Evolutionary conservation across 2,888 invertebrate genomes (phyloP).

Genomic region (Spodoptera picta): DNA sequence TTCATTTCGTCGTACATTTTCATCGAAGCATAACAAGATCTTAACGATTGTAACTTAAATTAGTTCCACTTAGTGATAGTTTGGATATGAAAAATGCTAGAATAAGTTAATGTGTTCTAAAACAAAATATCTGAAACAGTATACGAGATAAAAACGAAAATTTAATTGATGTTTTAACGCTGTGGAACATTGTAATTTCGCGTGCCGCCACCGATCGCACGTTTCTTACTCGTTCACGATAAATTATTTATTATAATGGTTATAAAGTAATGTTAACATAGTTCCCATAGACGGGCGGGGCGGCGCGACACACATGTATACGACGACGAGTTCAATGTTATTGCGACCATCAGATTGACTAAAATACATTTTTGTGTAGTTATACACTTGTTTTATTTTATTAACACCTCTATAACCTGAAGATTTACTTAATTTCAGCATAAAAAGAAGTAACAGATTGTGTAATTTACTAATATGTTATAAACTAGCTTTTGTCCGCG

Average conservation of each 20-base stretch:
- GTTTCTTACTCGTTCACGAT: slow-evolving; percentile 64
- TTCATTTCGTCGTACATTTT: slow-evolving; percentile 67
- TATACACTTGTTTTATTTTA: slow-evolving; percentile 73
- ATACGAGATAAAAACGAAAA: slow-evolving; percentile 82
- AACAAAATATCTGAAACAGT: slow-evolving; percentile 88
- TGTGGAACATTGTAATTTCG: slow-evolving; percentile 74
- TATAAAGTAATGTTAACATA: slow-evolving; percentile 52
- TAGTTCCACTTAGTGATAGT: slow-evolving; percentile 75
- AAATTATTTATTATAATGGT: slow-evolving; percentile 65
- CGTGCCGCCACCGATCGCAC: slow-evolving; percentile 69
- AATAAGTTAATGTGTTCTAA: slow-evolving; percentile 86
- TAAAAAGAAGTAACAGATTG: not conserved
- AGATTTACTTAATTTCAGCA: too few species aligned
- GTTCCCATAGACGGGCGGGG: slow-evolving; percentile 62
- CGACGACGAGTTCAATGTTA: slow-evolving; percentile 86
- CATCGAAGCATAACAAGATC: slow-evolving; percentile 54
- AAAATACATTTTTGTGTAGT: slow-evolving; percentile 89
- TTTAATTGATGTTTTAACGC: slow-evolving; percentile 75
- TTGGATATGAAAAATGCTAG: slow-evolving; percentile 73
- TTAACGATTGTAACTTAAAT: slow-evolving; percentile 52
- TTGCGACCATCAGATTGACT: slow-evolving; percentile 86
- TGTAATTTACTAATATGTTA: too few species aligned
- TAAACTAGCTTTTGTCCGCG: too few species aligned
- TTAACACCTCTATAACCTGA: not conserved
- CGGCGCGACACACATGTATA: slow-evolving; percentile 85